Evolutionary conservation across 2,888 invertebrate genomes (phyloP), one percentile per base, ranked within the genome.

Genomic region (Trachelus iudaicus): DNA sequence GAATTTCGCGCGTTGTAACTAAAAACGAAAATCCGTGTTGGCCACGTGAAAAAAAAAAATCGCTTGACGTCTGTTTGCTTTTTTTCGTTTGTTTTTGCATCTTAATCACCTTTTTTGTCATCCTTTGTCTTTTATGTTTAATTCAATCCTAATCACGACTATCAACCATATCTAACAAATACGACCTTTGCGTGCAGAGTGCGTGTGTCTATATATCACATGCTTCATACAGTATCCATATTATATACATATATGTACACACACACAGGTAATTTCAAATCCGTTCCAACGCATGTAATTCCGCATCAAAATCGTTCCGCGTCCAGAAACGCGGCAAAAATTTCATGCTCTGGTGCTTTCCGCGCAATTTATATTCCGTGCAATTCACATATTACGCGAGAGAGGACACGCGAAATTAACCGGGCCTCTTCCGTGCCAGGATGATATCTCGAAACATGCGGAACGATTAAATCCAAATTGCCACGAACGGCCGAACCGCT

Each of bases 121-220:
- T 31, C 69, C 73, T 31, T 31, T 40, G 31, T 75, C 71, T 30
- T 76, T 13, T 56, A 68, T 78, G 69, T 71, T 75, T 71, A 69
- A 69, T 79, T 69, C 69, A 74, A 71, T 75, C 40, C 69, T 77
- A 68, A 40, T 71, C 71, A 30, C 31, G 71, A 78, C 37, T 34
- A 23, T 23, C 76, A 31, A 37, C 15, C 15, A 33, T 30, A 77
- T 69, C 69, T 34, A 69, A 69, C 13, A 34, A 69, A 35, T 73
- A 73, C 40, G 37, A 69, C 34, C 37, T 78, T 34, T 30, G 69
- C 23, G 23, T 56, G 9, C 9, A 23, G 23, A 56, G 56, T 56
- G 56, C 9, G 23, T 56, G 9, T 23, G 23, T 56, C 56, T 56
- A 23, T 23, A 56, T 56, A 56, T 56, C 9, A 56, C 6, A 56